Evolutionary conservation across 2,113 vertebrate genomes (phyloP), one percentile per base, ranked within the genome.

Genomic region (Sinocyclocheilus grahami): DNA sequence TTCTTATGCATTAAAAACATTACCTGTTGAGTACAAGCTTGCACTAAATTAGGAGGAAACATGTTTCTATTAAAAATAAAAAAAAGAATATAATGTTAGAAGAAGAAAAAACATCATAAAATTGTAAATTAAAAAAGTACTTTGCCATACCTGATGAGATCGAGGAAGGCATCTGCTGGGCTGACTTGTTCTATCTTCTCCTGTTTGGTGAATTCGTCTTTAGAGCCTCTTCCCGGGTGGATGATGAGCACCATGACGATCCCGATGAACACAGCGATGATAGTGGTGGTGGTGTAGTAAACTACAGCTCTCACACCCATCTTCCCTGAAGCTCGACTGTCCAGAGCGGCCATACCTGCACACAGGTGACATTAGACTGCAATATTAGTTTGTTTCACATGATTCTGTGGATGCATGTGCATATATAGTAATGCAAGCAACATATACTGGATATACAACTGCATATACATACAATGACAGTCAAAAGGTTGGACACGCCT

Each of bases 11-110:
- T 53, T 18, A 55, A 33, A 53, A 55, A 30, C 51, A 1, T 72
- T 95, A 99, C 98, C 97, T 99, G 98, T 94, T 99, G 97, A 87
- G 97, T 99, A 93, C 98, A 99, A 84, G 98, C 98, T 94, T 99
- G 97, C 74, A 99, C 97, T 94, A 99, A 90, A 92, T 99, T 99
- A 75, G 98, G 98, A 92, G 98, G 98, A 93, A 99, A 99, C 97
- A 99, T 99, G 80, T 99, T 99, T 94, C 98, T 99, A 95, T 81
- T 0, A 79, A 55, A n/a, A 84, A n/a, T 13, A 0, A 42, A 37
- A 2, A 2, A 33, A 27, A 75, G 6, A 22, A 8, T 37, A 85
- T 88, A 84, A 75, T 87, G 77, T 2, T 33, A 69, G 22, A 76
- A 33, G 27, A 69, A 94, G 94, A 90, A 88, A 91, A 87, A 86